Evolutionary conservation across 2,888 invertebrate species (phyloP), one percentile per base, ranked within the genome.

Genomic region (Dascillus cervinus): DNA sequence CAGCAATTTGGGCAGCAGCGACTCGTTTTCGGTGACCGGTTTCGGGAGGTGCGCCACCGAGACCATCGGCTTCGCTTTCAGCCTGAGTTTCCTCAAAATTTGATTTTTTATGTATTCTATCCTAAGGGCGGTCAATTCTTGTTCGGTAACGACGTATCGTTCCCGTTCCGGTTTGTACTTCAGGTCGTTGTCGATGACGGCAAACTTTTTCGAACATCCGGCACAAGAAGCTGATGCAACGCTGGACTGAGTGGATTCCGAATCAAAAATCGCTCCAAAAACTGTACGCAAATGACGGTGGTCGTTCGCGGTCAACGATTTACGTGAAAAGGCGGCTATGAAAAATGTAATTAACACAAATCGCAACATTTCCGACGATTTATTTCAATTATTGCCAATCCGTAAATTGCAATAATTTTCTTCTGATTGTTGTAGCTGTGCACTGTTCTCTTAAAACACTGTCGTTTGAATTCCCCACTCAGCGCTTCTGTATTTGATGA

Each of bases 61-160:
- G 46, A 77, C 65, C 11, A 74, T 75, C 3, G 87, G 86, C 50
- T 82, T 80, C 60, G 81, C 82, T 33, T 79, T 82, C 32, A 89
- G 62, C 41, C 87, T 64, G 32, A 89, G 55, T 62, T 87, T 88
- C 64, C 81, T 82, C 49, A 89, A 58, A 14, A 89, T 89, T 66
- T 87, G 86, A 58, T 83, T 79, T 62, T 88, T 88, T 26, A 87
- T 84, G 49, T 82, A 82, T 61, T 87, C 85, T 39, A 88, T 77
- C 41, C 88, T 67, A 19, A 82, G 69, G 17, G 76, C 76, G 0
- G 78, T 81, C 29, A 84, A 61, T 47, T 79, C 74, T 22, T 72
- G 69, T 25, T 77, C 77, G 9, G 55, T 52, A 11, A 53, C 51
- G 9, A 51, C 48, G 35, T 51, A 52, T 10, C 46, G 41, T 24